These are phyloP conservation scores for Galaxea fascicularis DNA, from an alignment of 92 coral and sea anemone species.

Conservation along the genomic window DNA sequence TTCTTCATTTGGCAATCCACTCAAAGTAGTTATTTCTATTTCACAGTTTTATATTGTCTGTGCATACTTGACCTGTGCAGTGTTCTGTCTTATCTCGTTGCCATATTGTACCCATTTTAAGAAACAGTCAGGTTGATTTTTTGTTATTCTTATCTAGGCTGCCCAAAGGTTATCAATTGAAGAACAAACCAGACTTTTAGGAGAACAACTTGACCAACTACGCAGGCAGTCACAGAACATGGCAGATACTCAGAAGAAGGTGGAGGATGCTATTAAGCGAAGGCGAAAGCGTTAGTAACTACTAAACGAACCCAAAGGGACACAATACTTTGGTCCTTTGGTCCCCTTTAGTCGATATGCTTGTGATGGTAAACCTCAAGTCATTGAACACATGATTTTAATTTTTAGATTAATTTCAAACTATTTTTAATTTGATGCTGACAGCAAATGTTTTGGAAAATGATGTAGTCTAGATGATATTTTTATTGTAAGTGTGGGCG, in stretches of 20 bases:
- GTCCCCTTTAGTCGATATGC: too few species aligned
- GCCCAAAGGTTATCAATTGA: slow-evolving; percentile 56
- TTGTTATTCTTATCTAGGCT: slow-evolving; percentile 37
- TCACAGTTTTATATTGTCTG: too few species aligned
- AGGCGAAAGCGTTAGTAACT: slow-evolving; percentile 31
- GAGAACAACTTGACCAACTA: slow-evolving; percentile 54
- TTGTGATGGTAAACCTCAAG: too few species aligned
- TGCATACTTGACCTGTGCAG: too few species aligned
- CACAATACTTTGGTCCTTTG: too few species aligned
- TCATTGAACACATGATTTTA: neutral
- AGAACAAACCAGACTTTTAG: slow-evolving; percentile 47
- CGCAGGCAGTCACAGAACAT: slow-evolving; percentile 41
- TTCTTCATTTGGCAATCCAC: too few species aligned
- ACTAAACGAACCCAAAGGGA: too few species aligned
- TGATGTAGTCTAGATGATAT: too few species aligned
- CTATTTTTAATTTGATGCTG: neutral
- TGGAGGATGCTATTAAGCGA: slow-evolving; percentile 43
- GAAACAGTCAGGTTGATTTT: neutral
- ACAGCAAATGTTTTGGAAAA: neutral
- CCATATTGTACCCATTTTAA: too few species aligned
- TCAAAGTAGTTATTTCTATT: too few species aligned
- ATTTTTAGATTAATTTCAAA: neutral
- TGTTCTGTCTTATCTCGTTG: too few species aligned
- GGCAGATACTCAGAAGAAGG: slow-evolving; percentile 51
- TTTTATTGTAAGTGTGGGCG: too few species aligned